phyloP scores from a whole-genome alignment of 2,888 invertebrate species.

The Synanthedon vespiformis region DNA sequence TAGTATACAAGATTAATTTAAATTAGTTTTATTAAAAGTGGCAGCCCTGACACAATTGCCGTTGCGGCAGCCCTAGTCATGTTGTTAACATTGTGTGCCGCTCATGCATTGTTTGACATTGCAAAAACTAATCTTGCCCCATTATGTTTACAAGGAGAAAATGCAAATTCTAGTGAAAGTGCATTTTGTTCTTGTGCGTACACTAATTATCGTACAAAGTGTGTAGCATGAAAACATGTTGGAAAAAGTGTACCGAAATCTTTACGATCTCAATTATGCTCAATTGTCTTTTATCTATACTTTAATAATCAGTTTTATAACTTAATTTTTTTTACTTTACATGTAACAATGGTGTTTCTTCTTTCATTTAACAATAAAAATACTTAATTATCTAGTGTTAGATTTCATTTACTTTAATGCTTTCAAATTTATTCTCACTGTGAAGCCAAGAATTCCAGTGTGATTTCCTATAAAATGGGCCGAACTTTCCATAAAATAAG shows the following conservation, averaged over 20 bases:
- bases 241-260: constrained; percentile 14
- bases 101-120: constrained; percentile 10
- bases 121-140: constrained; percentile 11
- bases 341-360: background rate
- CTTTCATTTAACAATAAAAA: background rate
- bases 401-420: background rate
- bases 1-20: too few relatives aligned
- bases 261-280: background rate
- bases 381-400: background rate
- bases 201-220: constrained; percentile 40
- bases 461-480: background rate
- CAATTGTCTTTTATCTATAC: too few relatives aligned
- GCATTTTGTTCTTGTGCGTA: constrained; percentile 22
- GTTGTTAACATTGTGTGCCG: background rate
- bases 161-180: constrained; percentile 58
- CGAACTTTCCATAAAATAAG: too few relatives aligned
- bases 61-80: too few relatives aligned
- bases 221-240: constrained; percentile 19
- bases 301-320: too few relatives aligned
- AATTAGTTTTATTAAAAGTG: background rate
- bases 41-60: background rate
- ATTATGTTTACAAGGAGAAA: constrained; percentile 13
- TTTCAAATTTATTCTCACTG: background rate
- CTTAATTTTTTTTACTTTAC: too few relatives aligned
- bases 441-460: background rate